Evolutionary conservation across 2,888 invertebrate species (phyloP).

Genomic region (Itoplectis maculator): DNA sequence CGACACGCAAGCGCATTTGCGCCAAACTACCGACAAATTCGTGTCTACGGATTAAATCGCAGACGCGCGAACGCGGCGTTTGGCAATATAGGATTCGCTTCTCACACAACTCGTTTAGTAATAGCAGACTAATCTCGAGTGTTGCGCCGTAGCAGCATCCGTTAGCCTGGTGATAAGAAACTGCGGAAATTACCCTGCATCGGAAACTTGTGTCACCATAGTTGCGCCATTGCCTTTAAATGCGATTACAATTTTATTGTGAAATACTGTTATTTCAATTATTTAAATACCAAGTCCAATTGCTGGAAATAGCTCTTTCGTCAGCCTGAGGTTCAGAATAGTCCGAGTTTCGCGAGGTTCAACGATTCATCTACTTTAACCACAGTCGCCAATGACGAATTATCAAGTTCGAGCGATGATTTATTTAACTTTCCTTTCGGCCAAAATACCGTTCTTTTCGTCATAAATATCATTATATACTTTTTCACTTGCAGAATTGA

Average conservation of each 20-base stretch:
- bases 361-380: too few relatives aligned
- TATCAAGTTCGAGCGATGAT: too few relatives aligned
- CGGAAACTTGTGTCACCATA: constrained; percentile 44
- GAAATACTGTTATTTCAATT: not conserved
- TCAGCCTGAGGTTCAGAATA: too few relatives aligned
- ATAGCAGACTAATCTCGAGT: constrained; percentile 52
- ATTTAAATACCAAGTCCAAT: too few relatives aligned
- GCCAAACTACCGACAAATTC: constrained; percentile 59
- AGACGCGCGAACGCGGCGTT: constrained; percentile 60
- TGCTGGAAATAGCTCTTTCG: too few relatives aligned
- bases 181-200: constrained; percentile 46
- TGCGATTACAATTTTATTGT: constrained; percentile 28
- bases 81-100: constrained; percentile 52
- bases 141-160: constrained; percentile 58
- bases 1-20: constrained; percentile 3
- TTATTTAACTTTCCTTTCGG: too few relatives aligned
- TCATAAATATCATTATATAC: too few relatives aligned
- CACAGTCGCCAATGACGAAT: too few relatives aligned
- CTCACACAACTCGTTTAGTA: constrained; percentile 52
- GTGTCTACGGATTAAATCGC: constrained; percentile 56
- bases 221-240: constrained; percentile 41
- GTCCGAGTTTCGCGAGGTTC: too few relatives aligned
- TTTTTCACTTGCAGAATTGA: too few relatives aligned
- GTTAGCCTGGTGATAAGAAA: constrained; percentile 55
- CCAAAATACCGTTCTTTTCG: too few relatives aligned